Evolutionary conservation across 2,888 invertebrate genomes (phyloP), one percentile per base, ranked within the genome.

Genomic region (Cepaea hortensis): DNA sequence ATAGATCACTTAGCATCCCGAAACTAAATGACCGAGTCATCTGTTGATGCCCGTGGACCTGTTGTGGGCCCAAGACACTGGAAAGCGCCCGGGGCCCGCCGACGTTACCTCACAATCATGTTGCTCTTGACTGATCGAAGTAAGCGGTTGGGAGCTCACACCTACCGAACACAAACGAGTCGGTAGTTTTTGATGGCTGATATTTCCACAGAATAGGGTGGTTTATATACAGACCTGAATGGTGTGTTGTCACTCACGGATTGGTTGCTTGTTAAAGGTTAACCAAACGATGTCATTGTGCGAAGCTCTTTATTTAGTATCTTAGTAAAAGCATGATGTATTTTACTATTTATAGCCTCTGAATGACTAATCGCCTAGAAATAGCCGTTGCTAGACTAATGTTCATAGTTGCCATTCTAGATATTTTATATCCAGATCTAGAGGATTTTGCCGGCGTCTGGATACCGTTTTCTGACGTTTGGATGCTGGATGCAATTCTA

Each of bases 71-170:
- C 79, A 35, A 55, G 72, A 68, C 85, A 20, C 70, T 77, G 23
- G 79, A 77, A 85, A 85, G 79, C 35, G 79, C 55, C 85, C 79
- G 13, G 79, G 79, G 72, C 85, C 85, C 85, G 77, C 85, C 85
- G n/a, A 20, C 20, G 79, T 85, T 79, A 85, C 20, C 68, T 77
- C 4, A 65, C n/a, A 6, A 82, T 55, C 85, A 68, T 77, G 13
- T 5, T 23, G n/a, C 15, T 18, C 50, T 20, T 73, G 50, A 6
- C n/a, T 13, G 46, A 48, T 84, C 85, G 77, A 85, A 85, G 85
- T 79, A 85, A 85, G 85, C 85, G 85, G 85, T 61, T 83, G 55
- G 9, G 68, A 79, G 72, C 72, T 55, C 73, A 23, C 72, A 46
- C 83, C 73, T 18, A 48, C 55, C 46, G 35, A 0, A 20, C 68